Conservation (phyloP, 2,888 invertebrate genomes). For the Caenorhabditis wallacei region DNA sequence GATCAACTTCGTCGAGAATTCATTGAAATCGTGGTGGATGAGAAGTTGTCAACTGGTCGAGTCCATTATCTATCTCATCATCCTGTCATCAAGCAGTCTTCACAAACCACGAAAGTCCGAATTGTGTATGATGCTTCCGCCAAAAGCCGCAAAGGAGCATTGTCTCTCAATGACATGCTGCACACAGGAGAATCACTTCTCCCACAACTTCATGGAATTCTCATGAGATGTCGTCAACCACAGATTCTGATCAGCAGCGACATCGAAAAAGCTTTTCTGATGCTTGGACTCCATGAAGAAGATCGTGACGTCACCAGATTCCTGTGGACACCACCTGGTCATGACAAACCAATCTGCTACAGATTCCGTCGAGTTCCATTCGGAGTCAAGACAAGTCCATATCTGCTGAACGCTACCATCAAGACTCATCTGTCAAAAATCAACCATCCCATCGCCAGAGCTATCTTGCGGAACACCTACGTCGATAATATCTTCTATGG, state of each 20-base stretch:
- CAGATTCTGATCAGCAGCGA: constrained; percentile 59
- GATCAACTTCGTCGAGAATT: constrained; percentile 55
- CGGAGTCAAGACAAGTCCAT: constrained; percentile 66
- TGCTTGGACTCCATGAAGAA: constrained; percentile 46
- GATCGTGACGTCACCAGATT: constrained; percentile 69
- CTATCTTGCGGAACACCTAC: constrained; percentile 11
- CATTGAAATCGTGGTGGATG: constrained; percentile 61
- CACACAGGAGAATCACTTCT: constrained; percentile 64
- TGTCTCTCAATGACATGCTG: constrained; percentile 66
- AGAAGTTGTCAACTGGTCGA: neutral
- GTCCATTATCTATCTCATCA: constrained; percentile 70
- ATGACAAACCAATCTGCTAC: neutral
- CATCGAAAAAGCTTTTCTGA: constrained; percentile 74
- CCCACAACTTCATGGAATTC: constrained; percentile 59
- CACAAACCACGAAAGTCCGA: constrained; percentile 66
- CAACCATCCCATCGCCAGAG: neutral
- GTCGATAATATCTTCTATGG: constrained; percentile 50
- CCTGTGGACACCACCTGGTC: constrained; percentile 54
- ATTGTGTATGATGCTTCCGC: constrained; percentile 74
- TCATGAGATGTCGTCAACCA: constrained; percentile 59
- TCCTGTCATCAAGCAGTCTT: constrained; percentile 55
- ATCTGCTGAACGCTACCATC: constrained; percentile 67
- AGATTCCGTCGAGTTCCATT: constrained; percentile 71
- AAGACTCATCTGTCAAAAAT: neutral
- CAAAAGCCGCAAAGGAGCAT: neutral